Base-by-base conservation (phyloP, 2,888 invertebrate species). In the Dioctria rufipes region DNA sequence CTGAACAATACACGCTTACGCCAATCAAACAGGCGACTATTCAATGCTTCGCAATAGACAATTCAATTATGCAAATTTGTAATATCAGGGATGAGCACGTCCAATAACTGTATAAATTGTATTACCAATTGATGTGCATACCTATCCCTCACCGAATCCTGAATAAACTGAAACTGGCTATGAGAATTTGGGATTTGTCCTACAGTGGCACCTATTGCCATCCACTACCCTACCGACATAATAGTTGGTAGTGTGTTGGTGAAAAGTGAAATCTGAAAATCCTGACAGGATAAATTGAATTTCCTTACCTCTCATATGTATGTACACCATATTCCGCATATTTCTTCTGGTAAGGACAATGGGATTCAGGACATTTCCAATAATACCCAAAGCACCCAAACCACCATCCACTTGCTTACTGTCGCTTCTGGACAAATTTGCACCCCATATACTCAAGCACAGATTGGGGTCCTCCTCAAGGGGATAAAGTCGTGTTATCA, bases 261-360 rank as follows among this genome's bases (percentile, higher is more conserved):
- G 65, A 40, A 13, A 3, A 65, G 5, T 40, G 13, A 65, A 65
- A 42, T 42, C 42, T n/a, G 42, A 9, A 40, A 65, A 8, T 65
- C 42, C 40, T 5, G 5, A n/a, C 4, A 42, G 42, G 5, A 65
- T 65, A 65, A 65, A 49, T 69, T 69, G 69, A 43, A 46, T 69
- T 43, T 81, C 89, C 91, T 91, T 86, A 94, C 94, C 93, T 88
- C 93, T 89, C 93, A 94, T 94, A 89, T 94, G 95, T 87, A 94
- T 92, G 88, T 95, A 95, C 58, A 95, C 95, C 0, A 94, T 93
- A 61, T 94, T 94, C 84, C 94, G 92, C 92, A 95, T 93, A 84
- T 94, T 94, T 82, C 93, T 92, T 82, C 94, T 91, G 60, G 94
- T 94, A 82, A 95, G 91, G 37, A 95, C 95, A 84, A 95, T 90